phyloP scores from a whole-genome alignment of 2,797 vertebrate genomes.

The Poeciliopsis infans region DNA sequence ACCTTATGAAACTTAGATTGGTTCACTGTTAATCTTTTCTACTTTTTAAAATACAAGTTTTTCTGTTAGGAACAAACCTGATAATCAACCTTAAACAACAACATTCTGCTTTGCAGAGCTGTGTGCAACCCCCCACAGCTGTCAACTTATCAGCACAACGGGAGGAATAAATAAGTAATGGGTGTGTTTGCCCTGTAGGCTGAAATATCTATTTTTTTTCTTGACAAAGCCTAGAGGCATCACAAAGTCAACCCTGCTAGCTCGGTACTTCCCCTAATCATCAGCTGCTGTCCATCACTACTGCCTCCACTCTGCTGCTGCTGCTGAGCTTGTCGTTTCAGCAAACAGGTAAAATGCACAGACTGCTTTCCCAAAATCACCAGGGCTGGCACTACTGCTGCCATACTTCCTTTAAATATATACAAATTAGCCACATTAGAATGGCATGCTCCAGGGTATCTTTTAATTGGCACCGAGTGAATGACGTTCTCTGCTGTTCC shows the following conservation, averaged over 20 bases:
- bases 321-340: slow-evolving; percentile 43
- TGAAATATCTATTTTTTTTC: slow-evolving; percentile 54
- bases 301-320: slow-evolving; percentile 31
- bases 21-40: neutral
- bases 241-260: slow-evolving; percentile 50
- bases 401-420: slow-evolving; percentile 61
- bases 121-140: slow-evolving; percentile 30
- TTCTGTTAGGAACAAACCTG: slow-evolving; percentile 30
- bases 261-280: slow-evolving; percentile 74
- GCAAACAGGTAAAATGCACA: slow-evolving; percentile 21
- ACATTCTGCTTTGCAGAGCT: slow-evolving; percentile 48
- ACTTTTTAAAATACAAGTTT: slow-evolving; percentile 15
- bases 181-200: slow-evolving; percentile 41
- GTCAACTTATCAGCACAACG: slow-evolving; percentile 63
- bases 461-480: slow-evolving; percentile 73
- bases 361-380: slow-evolving; percentile 19
- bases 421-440: slow-evolving; percentile 65
- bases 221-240: slow-evolving; percentile 71
- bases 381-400: slow-evolving; percentile 15
- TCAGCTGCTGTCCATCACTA: slow-evolving; percentile 75
- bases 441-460: slow-evolving; percentile 71
- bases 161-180: slow-evolving; percentile 70
- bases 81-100: slow-evolving; percentile 49
- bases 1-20: neutral
- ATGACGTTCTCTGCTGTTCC: slow-evolving; percentile 48